Conservation (phyloP, 2,797 vertebrate species). For the Anomalospiza imberbis region DNA sequence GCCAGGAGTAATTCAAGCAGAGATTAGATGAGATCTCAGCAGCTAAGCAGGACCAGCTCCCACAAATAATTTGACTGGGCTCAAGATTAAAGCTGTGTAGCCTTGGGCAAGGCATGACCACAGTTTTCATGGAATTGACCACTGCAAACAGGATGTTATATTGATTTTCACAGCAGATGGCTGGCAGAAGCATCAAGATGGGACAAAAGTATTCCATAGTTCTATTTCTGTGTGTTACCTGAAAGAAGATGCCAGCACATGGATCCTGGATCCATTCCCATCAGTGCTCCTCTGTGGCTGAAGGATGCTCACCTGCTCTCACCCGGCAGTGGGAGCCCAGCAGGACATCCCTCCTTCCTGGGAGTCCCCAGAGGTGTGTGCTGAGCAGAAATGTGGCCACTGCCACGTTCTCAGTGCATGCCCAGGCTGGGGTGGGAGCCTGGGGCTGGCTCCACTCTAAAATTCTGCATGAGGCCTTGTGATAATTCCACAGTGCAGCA, state of each 20-base stretch:
- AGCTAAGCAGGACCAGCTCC: not conserved
- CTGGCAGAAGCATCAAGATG: not conserved
- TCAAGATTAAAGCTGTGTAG: not conserved
- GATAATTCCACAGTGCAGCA: not conserved
- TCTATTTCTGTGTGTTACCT: not conserved
- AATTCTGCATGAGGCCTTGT: not conserved
- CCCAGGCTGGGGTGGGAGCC: not conserved
- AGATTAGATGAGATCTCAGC: not conserved
- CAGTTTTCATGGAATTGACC: not conserved
- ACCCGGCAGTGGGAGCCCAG: not conserved
- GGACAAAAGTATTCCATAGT: not conserved
- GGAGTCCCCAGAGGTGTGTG: too few relatives aligned
- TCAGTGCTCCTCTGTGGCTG: not conserved
- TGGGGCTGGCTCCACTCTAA: not conserved
- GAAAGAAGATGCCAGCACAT: fast-evolving
- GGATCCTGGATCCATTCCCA: not conserved
- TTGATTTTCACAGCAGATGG: not conserved
- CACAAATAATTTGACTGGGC: not conserved
- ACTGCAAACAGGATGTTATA: not conserved
- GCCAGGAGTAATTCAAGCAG: not conserved
- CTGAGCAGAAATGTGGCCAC: not conserved
- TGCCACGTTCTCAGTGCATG: not conserved
- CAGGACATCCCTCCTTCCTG: not conserved
- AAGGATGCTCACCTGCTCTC: not conserved
- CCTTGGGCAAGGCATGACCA: not conserved